Conservation (phyloP, 2,113 vertebrate genomes). For the Indri indri region DNA sequence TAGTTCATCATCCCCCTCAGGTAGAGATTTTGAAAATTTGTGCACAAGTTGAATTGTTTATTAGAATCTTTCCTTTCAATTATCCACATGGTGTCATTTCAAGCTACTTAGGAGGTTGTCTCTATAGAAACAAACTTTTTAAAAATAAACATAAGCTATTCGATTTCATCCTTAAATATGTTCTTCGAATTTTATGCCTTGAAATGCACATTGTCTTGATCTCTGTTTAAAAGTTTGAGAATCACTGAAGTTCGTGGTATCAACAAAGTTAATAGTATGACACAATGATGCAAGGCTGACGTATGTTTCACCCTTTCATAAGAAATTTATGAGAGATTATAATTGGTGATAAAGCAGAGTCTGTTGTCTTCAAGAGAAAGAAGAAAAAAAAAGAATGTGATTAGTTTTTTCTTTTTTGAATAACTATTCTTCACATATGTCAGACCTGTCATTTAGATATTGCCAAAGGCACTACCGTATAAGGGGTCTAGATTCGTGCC, state of each 20-base stretch:
- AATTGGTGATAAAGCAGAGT: not conserved
- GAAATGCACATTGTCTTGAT: not conserved
- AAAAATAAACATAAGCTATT: not conserved
- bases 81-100: not conserved
- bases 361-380: not conserved
- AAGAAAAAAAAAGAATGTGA: not conserved
- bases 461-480: not conserved
- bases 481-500: not conserved
- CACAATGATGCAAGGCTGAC: not conserved
- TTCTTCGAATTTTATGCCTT: not conserved
- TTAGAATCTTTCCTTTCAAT: slow-evolving; percentile 32
- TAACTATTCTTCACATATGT: not conserved
- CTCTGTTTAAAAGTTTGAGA: not conserved
- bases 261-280: not conserved
- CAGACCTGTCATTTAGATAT: not conserved
- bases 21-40: slow-evolving; percentile 15
- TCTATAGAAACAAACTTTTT: slow-evolving; percentile 54
- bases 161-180: not conserved
- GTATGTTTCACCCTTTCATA: not conserved
- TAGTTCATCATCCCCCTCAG: not conserved
- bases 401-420: not conserved
- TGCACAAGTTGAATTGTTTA: slow-evolving; percentile 57
- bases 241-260: not conserved
- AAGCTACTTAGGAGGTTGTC: not conserved
- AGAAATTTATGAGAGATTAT: not conserved